Evolutionary conservation across 92 coral and sea anemone genomes (phyloP).

Genomic region (Phenganax marumi): DNA sequence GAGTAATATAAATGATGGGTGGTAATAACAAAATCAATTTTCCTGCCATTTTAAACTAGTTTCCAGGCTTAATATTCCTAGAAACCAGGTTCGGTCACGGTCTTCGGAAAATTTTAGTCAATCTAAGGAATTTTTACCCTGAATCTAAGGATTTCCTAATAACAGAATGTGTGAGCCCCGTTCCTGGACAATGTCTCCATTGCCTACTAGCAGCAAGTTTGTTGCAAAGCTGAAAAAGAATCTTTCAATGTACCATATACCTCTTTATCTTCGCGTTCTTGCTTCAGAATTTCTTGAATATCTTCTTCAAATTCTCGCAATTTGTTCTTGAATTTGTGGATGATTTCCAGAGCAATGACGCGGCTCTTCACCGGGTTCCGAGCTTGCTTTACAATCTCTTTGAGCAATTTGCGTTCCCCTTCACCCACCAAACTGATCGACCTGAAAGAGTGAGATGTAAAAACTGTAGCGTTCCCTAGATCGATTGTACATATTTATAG

Average conservation of each 20-base stretch:
- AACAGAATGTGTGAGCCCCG: too few relatives aligned
- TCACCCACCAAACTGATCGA: conserved; percentile 94
- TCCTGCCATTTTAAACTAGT: too few relatives aligned
- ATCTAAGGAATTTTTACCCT: too few relatives aligned
- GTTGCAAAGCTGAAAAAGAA: neutral
- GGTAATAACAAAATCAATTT: too few relatives aligned
- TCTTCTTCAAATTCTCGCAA: conserved; percentile 72
- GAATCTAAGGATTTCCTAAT: too few relatives aligned
- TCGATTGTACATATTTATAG: too few relatives aligned
- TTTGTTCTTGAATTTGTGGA: conserved; percentile 68
- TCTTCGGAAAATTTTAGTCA: too few relatives aligned
- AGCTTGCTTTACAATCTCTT: conserved; percentile 86
- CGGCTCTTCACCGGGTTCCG: conserved; percentile 85
- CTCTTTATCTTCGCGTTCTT: conserved; percentile 89
- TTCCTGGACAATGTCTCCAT: neutral
- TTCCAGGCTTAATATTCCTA: too few relatives aligned
- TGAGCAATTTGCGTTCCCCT: conserved; percentile 77
- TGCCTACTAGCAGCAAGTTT: neutral
- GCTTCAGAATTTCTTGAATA: conserved; percentile 75
- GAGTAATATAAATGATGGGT: too few relatives aligned
- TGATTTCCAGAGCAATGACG: conserved; percentile 82
- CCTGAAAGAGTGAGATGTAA: conserved; percentile 47
- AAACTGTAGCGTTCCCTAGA: too few relatives aligned
- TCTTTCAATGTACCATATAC: conserved; percentile 14
- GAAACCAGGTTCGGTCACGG: too few relatives aligned